Percentiles rank a stretch among this genome's conserved stretches.
phyloP scores from a whole-genome alignment of 2,797 vertebrate genomes.

The Eremophila alpestris region DNA sequence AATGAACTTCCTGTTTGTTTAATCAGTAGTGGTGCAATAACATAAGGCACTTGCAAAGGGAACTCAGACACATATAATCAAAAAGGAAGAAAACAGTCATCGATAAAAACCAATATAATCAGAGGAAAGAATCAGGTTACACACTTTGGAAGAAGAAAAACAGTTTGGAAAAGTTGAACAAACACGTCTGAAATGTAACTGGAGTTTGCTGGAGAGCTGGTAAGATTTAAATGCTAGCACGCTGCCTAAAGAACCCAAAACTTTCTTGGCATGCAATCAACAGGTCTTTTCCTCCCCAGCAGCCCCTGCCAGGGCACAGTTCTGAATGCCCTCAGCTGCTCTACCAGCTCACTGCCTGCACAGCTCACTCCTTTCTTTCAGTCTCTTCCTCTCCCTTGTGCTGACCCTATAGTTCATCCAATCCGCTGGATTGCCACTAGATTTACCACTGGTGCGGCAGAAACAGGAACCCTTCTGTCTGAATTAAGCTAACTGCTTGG shows the following conservation, averaged over 20 bases:
- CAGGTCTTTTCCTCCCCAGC: not conserved
- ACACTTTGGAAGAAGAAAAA: not conserved
- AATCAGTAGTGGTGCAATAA: not conserved
- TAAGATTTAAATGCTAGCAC: not conserved
- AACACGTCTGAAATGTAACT: not conserved
- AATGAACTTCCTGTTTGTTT: conserved; percentile 6
- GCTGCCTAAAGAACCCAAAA: not conserved
- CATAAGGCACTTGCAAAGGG: not conserved
- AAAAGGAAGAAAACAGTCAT: not conserved
- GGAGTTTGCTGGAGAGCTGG: not conserved
- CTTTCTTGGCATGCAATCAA: not conserved
- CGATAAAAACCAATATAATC: not conserved
- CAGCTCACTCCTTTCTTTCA: not conserved
- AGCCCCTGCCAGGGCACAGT: not conserved
- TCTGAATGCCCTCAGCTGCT: not conserved
- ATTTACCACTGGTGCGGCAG: not conserved
- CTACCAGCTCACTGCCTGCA: not conserved
- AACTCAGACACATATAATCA: not conserved
- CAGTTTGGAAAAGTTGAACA: not conserved
- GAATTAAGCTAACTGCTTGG: not conserved
- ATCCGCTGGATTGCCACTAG: too few relatives aligned
- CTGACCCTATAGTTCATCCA: not conserved
- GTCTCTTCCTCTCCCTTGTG: not conserved
- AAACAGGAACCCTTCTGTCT: not conserved
- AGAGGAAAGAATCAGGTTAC: not conserved